A percentile compares a stretch with the other conserved stretches of the same genome.
These are phyloP conservation scores for Guaruba guarouba DNA, from an alignment of 2,113 vertebrate genomes.

Conservation along the genomic window DNA sequence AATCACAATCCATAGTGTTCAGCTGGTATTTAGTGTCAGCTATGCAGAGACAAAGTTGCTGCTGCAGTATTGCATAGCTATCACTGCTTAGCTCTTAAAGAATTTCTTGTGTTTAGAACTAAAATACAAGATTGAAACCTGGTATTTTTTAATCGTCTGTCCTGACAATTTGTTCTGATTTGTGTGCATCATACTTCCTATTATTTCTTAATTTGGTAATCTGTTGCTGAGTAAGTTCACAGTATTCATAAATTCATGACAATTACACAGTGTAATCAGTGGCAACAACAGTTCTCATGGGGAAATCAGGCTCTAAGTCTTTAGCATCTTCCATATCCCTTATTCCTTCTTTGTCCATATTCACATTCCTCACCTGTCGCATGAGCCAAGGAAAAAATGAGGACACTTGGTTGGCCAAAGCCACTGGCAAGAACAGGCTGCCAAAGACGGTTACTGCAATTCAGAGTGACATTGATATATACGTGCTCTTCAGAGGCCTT, in stretches of 20 bases:
- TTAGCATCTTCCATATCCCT: neutral
- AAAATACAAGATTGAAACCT: neutral
- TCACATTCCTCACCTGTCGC: fast-evolving
- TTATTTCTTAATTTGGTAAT: constrained; percentile 1
- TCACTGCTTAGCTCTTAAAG: neutral
- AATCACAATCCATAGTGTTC: neutral
- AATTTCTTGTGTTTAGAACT: neutral
- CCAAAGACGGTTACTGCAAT: neutral
- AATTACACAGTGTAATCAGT: neutral
- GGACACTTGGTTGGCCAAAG: neutral
- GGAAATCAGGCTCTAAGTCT: neutral
- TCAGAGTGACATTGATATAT: neutral
- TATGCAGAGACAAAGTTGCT: neutral
- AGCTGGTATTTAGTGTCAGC: neutral
- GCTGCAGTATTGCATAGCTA: neutral
- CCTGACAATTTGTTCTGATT: neutral
- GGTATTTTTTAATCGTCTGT: neutral
- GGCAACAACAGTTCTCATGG: neutral
- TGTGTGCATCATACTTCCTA: neutral
- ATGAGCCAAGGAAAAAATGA: neutral
- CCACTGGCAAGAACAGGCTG: neutral
- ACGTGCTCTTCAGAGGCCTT: neutral
- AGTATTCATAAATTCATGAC: neutral
- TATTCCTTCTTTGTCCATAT: neutral
- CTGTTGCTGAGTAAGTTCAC: neutral